Evolutionary conservation across 1,140 invertebrate species (phyloP).

Genomic region (Archivesica marissinica): DNA sequence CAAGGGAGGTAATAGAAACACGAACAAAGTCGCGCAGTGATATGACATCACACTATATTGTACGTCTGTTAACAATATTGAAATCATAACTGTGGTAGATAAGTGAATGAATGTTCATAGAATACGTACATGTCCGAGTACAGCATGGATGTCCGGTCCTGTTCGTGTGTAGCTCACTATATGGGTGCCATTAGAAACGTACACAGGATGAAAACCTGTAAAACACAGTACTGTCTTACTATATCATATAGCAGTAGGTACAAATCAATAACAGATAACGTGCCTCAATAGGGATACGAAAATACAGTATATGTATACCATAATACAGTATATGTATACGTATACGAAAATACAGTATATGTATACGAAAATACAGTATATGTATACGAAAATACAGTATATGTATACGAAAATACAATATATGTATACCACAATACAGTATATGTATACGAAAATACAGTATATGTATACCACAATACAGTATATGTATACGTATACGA

Average conservation of each 20-base stretch:
- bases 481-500: no score
- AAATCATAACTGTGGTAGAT: background rate
- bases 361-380: background rate
- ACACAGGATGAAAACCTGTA: slow-evolving; percentile 15
- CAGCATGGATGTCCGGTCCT: background rate
- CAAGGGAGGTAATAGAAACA: background rate
- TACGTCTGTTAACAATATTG: background rate
- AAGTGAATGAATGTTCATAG: background rate
- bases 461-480: no score
- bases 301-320: background rate
- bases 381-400: background rate
- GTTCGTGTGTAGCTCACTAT: slow-evolving; percentile 38
- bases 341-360: background rate
- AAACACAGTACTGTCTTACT: background rate
- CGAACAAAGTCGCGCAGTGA: background rate
- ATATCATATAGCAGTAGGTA: background rate
- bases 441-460: no score
- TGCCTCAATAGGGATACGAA: background rate
- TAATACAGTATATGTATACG: background rate
- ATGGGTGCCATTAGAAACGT: slow-evolving; percentile 52
- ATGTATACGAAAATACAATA: no score
- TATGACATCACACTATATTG: background rate
- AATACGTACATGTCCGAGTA: slow-evolving; percentile 39
- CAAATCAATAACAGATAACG: background rate
- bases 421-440: no score